Evolutionary conservation across 2,797 vertebrate genomes (phyloP).

Genomic region (Urosaurus nigricauda): DNA sequence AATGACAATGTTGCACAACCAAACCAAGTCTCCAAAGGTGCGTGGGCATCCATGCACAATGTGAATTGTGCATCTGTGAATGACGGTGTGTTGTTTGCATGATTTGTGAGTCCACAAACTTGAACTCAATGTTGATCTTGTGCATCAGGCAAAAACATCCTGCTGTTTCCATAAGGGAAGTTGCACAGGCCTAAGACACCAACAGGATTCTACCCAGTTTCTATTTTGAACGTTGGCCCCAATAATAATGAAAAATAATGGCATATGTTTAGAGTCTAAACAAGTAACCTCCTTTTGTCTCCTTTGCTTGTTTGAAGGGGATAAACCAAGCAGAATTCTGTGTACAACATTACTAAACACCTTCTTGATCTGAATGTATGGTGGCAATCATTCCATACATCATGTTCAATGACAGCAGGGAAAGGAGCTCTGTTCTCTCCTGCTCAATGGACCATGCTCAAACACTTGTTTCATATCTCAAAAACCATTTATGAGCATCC

Average conservation of each 20-base stretch:
- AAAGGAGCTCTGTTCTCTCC: conserved; percentile 59
- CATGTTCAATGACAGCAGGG: conserved; percentile 49
- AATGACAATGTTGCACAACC: too few species aligned
- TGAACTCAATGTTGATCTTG: too few species aligned
- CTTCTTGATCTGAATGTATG: conserved; percentile 41
- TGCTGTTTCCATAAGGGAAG: too few species aligned
- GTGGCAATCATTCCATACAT: conserved; percentile 65
- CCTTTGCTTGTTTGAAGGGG: conserved; percentile 47
- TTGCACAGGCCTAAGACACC: too few species aligned
- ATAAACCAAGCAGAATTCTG: conserved; percentile 54
- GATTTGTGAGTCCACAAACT: too few species aligned
- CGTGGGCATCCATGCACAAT: too few species aligned
- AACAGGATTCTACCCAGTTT: too few species aligned
- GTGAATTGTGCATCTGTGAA: too few species aligned
- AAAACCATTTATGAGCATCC: conserved; percentile 65
- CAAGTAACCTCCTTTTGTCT: conserved; percentile 46
- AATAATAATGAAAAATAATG: not conserved
- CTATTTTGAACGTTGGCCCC: not conserved
- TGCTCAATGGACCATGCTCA: conserved; percentile 63
- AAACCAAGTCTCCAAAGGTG: too few species aligned
- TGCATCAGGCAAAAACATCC: too few species aligned
- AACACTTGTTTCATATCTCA: conserved; percentile 67
- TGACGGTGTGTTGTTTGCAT: too few species aligned
- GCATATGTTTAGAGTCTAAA: conserved; percentile 8
- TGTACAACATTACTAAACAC: conserved; percentile 60